Base-by-base conservation (phyloP, 2,888 invertebrate genomes). In the Salticus scenicus region DNA sequence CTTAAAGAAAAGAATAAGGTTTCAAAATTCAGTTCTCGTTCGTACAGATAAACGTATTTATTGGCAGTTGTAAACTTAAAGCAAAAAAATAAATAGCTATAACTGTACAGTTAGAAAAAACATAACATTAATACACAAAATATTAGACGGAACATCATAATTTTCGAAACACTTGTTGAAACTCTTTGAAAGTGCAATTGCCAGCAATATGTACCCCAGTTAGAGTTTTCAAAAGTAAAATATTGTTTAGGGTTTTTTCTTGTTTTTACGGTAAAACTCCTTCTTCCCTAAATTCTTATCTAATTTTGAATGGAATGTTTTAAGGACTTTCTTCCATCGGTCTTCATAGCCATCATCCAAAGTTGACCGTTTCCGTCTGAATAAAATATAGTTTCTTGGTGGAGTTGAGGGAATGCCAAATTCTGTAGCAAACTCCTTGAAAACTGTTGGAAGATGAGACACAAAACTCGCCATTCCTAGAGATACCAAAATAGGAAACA, bases 401-500 rank as follows among this genome's bases (percentile, higher is more conserved):
- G 80, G 80, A 0, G 86, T 80, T 1, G 80, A 63, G 20, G 80
- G 80, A 42, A 86, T 86, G 12, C 86, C 86, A 28, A 86, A 86
- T 76, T 86, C 86, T 17, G 80, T 76, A 41, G 86, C 86, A 30
- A 86, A 64, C 37, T 86, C 86, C 17, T 80, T 80, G 66, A 86
- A 86, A 0, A 86, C 86, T 33, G 86, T 86, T 8, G 86, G 86
- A 17, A 86, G 27, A 66, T 86, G 86, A 14, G 86, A 86, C 7
- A 86, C 86, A 33, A 86, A 86, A 57, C 73, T 86, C 0, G 86
- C 86, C 86, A 86, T 86, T 31, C 86, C 86, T 4, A 86, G n/a
- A 2, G 86, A 86, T 27, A 86, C 80, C 4, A 86, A 33, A 57
- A 86, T 80, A 0, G 86, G 86, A 31, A 80, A 86, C 86, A 86